phyloP scores from a whole-genome alignment of 2,888 invertebrate species.

The Coronaproctus castanopsis region DNA sequence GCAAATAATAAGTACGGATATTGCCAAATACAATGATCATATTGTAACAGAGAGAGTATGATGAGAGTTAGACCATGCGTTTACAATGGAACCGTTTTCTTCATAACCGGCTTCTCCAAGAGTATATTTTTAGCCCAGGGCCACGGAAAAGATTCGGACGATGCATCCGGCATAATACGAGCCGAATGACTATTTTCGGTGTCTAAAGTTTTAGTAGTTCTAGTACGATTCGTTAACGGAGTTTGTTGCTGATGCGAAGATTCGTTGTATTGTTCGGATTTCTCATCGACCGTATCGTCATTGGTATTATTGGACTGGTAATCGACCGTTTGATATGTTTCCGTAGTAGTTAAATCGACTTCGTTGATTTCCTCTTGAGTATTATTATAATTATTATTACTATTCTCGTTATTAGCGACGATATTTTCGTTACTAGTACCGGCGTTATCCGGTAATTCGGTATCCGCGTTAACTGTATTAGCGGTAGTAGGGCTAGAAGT shows the following conservation, averaged over 20 bases:
- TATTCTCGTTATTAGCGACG: conserved; percentile 1
- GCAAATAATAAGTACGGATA: no score
- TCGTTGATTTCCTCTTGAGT: conserved; percentile 11
- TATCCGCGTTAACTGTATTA: neutral
- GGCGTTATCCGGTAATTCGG: no score
- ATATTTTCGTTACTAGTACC: neutral
- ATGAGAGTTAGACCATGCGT: no score
- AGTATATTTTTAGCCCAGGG: conserved; percentile 22
- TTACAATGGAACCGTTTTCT: conserved; percentile 20
- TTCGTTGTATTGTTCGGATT: neutral
- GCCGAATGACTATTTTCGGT: conserved; percentile 10
- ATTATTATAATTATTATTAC: neutral
- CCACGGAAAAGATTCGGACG: conserved; percentile 17
- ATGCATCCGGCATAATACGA: neutral
- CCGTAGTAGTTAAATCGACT: conserved; percentile 12
- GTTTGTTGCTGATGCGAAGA: neutral
- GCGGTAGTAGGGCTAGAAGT: neutral
- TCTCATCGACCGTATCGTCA: neutral
- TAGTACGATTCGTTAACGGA: conserved; percentile 1
- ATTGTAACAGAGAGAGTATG: no score
- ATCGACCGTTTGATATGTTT: conserved; percentile 8
- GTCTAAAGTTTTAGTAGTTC: conserved; percentile 4
- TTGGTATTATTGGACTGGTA: conserved; percentile 1
- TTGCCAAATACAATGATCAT: no score
- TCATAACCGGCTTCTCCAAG: conserved; percentile 22